Percentiles rank a stretch among this genome's conserved stretches.
These are phyloP conservation scores for Diadema setosum DNA, from an alignment of 35 echinoderm and acorn worm species.

Conservation along the genomic window DNA sequence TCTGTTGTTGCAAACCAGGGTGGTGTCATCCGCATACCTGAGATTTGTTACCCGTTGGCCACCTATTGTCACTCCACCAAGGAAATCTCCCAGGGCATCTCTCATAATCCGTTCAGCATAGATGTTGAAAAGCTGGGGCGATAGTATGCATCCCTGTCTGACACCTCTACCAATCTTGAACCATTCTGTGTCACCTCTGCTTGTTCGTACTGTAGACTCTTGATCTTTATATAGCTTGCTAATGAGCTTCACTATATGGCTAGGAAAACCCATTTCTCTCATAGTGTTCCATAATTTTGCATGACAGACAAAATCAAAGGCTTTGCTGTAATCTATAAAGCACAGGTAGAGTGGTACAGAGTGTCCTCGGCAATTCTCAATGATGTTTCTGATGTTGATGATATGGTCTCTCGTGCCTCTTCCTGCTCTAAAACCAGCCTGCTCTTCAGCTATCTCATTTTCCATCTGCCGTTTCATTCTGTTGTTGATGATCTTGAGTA, in stretches of 20 bases:
- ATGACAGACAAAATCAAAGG: conserved; percentile 40
- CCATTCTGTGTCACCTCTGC: background rate
- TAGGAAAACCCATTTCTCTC: background rate
- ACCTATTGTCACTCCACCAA: no score
- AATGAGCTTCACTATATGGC: background rate
- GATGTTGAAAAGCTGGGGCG: no score
- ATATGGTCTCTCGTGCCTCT: conserved; percentile 58
- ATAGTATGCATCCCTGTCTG: no score
- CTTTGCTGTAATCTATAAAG: conserved; percentile 53
- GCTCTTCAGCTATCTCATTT: conserved; percentile 23
- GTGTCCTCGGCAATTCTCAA: conserved; percentile 32
- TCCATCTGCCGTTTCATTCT: background rate
- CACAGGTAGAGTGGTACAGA: conserved; percentile 11
- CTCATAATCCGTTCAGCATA: no score
- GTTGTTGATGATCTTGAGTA: conserved; percentile 17
- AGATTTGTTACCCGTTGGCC: no score
- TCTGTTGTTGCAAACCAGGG: no score
- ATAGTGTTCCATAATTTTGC: background rate
- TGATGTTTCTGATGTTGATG: conserved; percentile 36
- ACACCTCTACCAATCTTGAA: no score
- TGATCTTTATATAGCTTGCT: background rate
- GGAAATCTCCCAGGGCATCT: no score
- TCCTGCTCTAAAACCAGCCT: conserved; percentile 38
- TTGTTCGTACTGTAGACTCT: background rate
- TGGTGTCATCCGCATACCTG: no score